Evolutionary conservation across 2,113 vertebrate species (phyloP).

Genomic region (Passer domesticus): DNA sequence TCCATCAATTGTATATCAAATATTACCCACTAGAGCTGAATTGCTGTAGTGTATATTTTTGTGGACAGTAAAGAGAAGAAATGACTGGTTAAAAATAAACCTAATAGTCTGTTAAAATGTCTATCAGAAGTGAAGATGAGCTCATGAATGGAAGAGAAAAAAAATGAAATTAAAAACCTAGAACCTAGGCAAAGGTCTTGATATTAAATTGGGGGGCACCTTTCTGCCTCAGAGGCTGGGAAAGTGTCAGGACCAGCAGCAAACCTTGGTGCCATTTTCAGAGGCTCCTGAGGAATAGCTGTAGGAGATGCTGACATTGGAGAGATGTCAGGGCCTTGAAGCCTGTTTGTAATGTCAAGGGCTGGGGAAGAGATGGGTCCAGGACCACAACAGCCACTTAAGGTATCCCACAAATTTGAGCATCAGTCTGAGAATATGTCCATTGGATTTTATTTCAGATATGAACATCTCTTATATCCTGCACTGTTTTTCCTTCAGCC

Average conservation of each 20-base stretch:
- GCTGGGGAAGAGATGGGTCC: neutral
- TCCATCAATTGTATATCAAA: slow-evolving; percentile 55
- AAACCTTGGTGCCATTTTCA: neutral
- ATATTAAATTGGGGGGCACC: neutral
- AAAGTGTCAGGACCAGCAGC: neutral
- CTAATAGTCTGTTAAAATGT: slow-evolving; percentile 32
- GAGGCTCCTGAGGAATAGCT: neutral
- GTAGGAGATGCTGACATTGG: rapidly evolving
- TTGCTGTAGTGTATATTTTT: neutral
- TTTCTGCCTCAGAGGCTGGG: neutral
- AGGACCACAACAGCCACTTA: neutral
- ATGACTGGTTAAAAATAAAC: slow-evolving; percentile 50
- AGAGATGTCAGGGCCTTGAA: neutral
- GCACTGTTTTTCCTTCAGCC: neutral
- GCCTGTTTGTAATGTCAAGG: neutral
- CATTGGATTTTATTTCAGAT: neutral
- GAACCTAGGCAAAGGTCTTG: neutral
- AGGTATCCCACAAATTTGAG: neutral
- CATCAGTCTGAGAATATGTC: rapidly evolving
- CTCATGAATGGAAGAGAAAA: neutral
- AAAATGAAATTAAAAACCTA: neutral
- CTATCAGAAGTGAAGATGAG: neutral
- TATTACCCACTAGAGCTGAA: slow-evolving; percentile 37
- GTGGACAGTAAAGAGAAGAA: neutral
- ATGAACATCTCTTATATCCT: neutral